Conservation (phyloP, 2,113 vertebrate genomes). For the Boleophthalmus pectinirostris region DNA sequence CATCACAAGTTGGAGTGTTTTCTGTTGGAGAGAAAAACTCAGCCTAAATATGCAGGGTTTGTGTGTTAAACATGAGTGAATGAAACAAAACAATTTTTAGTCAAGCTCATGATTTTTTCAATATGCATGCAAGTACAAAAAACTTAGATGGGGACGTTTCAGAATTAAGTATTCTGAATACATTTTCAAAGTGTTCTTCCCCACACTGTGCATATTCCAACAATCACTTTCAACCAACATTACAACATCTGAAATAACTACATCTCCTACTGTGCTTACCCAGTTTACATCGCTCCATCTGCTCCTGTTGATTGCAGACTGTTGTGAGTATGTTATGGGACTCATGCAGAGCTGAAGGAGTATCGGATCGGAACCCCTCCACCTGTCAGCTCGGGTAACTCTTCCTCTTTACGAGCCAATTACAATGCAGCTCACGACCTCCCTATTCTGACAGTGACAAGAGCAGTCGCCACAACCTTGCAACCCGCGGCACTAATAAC, state of each 20-base stretch:
- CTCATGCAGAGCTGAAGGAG: conserved; percentile 51
- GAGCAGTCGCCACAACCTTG: conserved; percentile 70
- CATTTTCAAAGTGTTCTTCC: too few relatives aligned
- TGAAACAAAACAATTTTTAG: too few relatives aligned
- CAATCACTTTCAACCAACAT: neutral
- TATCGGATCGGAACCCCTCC: conserved; percentile 62
- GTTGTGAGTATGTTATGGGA: conserved; percentile 58
- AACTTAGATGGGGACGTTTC: too few relatives aligned
- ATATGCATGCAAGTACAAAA: too few relatives aligned
- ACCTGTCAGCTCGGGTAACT: conserved; percentile 71
- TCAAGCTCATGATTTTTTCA: too few relatives aligned
- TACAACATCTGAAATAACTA: conserved; percentile 22
- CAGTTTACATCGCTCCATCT: conserved; percentile 60
- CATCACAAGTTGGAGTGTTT: too few relatives aligned
- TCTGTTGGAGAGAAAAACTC: too few relatives aligned
- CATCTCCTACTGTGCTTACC: conserved; percentile 17
- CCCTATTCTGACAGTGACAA: conserved; percentile 72
- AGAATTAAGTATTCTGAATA: too few relatives aligned
- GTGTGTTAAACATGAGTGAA: too few relatives aligned
- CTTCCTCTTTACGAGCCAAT: conserved; percentile 73
- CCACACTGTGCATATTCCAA: neutral
- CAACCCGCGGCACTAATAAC: conserved; percentile 70
- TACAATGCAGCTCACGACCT: conserved; percentile 70
- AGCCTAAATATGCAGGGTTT: too few relatives aligned
- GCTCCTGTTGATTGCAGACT: conserved; percentile 62